A percentile compares a stretch with the other conserved stretches of the same genome.
These are phyloP conservation scores for Hypsibius dujardini DNA, from an alignment of 1,140 invertebrate genomes.

Conservation along the genomic window DNA sequence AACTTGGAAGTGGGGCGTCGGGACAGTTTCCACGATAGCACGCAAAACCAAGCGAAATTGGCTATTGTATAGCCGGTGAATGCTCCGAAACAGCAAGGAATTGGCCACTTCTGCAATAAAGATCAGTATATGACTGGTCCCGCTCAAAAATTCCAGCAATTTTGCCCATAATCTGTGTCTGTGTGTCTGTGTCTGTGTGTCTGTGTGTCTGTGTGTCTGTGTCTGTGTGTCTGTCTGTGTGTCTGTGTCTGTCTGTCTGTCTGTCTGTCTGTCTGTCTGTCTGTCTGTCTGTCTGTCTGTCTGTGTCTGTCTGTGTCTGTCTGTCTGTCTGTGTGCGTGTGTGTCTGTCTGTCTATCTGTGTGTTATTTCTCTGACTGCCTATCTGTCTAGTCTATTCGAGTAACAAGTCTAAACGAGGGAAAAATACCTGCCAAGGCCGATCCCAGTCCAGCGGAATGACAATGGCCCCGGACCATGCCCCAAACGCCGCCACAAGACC, in stretches of 20 bases:
- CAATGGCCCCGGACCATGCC: slow-evolving; percentile 66
- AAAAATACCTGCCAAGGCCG: slow-evolving; percentile 52
- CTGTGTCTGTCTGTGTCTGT: neutral
- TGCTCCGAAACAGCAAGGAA: slow-evolving; percentile 53
- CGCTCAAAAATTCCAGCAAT: too few relatives aligned
- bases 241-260: neutral
- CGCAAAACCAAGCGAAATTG: neutral
- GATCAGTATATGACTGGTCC: too few relatives aligned
- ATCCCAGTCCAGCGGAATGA: slow-evolving; percentile 81
- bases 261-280: neutral
- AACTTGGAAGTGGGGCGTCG: too few relatives aligned
- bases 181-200: too few relatives aligned
- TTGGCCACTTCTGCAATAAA: slow-evolving; percentile 47
- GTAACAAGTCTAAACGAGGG: too few relatives aligned
- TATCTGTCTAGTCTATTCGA: too few relatives aligned
- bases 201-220: too few relatives aligned
- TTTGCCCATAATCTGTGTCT: too few relatives aligned
- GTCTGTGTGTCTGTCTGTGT: too few relatives aligned
- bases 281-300: too few relatives aligned
- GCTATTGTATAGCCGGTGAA: slow-evolving; percentile 35
- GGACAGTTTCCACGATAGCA: neutral
- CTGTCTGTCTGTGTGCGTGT: neutral
- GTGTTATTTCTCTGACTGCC: too few relatives aligned
- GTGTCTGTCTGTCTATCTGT: too few relatives aligned
- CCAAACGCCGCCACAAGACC: slow-evolving; percentile 44